Percentiles rank a stretch among this genome's conserved stretches.
Evolutionary conservation across 2,113 vertebrate genomes (phyloP).

Genomic region (Desmodus rotundus): DNA sequence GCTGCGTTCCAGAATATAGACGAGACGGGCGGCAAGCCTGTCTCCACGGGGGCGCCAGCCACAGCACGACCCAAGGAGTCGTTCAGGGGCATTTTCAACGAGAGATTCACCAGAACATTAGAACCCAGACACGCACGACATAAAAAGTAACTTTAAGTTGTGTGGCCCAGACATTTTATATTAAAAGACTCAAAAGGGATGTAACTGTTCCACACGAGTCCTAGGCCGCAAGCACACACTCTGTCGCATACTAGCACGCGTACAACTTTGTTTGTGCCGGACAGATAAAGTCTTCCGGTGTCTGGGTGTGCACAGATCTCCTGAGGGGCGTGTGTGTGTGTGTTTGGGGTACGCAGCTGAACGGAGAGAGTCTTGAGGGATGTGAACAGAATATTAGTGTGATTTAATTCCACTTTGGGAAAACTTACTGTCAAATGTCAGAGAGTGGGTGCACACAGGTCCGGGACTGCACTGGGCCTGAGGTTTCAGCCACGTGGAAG

Average conservation of each 20-base stretch:
- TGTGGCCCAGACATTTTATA: not conserved
- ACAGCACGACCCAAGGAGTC: not conserved
- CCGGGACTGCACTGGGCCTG: not conserved
- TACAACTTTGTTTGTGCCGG: not conserved
- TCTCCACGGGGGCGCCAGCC: not conserved
- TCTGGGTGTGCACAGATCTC: not conserved
- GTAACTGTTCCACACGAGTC: not conserved
- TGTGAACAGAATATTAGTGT: not conserved
- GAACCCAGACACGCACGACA: not conserved
- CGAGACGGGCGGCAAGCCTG: not conserved
- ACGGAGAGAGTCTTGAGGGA: not conserved
- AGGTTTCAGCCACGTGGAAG: not conserved
- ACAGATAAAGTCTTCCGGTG: not conserved
- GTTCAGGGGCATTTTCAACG: not conserved
- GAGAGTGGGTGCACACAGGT: no score
- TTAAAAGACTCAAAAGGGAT: not conserved
- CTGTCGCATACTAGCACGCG: not conserved
- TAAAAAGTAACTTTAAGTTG: not conserved
- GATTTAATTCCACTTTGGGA: not conserved
- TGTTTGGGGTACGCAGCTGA: not conserved
- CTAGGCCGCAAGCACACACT: not conserved
- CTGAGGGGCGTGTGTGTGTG: not conserved
- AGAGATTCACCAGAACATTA: not conserved
- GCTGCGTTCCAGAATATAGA: not conserved
- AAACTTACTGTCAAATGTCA: not conserved